Base-by-base conservation (phyloP, 2,888 invertebrate genomes). In the Latrodectus elegans region DNA sequence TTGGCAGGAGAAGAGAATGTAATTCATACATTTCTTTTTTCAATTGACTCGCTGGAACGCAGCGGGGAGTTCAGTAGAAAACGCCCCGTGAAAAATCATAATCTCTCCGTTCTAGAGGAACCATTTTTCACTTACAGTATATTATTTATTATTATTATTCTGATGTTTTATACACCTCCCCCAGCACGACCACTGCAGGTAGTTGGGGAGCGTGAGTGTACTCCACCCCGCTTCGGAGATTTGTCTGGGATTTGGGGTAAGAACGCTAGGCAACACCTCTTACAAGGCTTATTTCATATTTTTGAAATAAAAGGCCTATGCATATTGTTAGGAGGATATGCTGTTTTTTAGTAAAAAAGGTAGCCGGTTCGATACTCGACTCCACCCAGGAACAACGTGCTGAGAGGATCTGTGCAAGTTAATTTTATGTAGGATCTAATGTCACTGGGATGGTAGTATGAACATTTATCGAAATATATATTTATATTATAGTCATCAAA, bases 1-100 rank as follows among this genome's bases (percentile, higher is more conserved):
- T 74, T 26, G 65, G 67, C 68, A 53, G 78, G 55, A n/a, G 76
- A 38, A 15, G 17, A 53, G 70, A 52, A 64, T 60, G 84, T 78
- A 84, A 84, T 84, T 84, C 78, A 65, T 78, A 73, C 84, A 55
- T 85, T 38, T 38, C 38, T 38, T 38, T 38, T 84, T 85, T 85
- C 79, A 80, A 85, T 85, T 79, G 73, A 68, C 70, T 55, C 64
- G 78, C 79, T 65, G n/a, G 10, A 49, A 17, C 74, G n/a, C 79
- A 80, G 79, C 79, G 68, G 85, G 85, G 38, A 10, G 64, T 71
- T 70, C 55, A 3, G 60, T 70, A 60, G 74, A 85, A 80, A 79
- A 85, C 85, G 79, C 85, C 85, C 85, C 85, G 85, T 85, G 79
- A 79, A 85, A 85, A 78, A 85, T 85, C 85, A 79, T 73, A 75